Evolutionary conservation across 2,888 invertebrate genomes (phyloP).

Genomic region (Sinhomidia bicolor): DNA sequence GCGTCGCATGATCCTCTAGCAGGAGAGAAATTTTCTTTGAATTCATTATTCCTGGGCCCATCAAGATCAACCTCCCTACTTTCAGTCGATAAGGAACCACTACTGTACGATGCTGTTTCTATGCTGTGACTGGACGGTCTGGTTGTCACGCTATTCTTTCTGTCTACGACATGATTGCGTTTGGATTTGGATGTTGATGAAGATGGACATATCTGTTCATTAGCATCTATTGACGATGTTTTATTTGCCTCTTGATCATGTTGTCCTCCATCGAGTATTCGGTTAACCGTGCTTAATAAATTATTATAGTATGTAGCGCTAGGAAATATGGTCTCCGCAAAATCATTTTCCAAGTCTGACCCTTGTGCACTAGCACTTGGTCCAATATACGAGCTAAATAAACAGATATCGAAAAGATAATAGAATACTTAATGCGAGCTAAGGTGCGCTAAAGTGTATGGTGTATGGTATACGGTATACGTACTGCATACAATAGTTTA

Average conservation of each 20-base stretch:
- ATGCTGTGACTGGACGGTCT: not conserved
- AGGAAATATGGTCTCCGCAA: constrained; percentile 50
- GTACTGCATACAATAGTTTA: too few relatives aligned
- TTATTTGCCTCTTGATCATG: not conserved
- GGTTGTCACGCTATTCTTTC: not conserved
- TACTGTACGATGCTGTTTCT: constrained; percentile 28
- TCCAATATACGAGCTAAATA: constrained; percentile 53
- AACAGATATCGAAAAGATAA: too few relatives aligned
- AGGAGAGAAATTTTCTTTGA: constrained; percentile 9
- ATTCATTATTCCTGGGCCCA: not conserved
- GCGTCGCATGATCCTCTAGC: not conserved
- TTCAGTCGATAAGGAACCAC: not conserved
- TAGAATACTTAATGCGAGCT: too few relatives aligned
- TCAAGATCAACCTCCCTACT: not conserved
- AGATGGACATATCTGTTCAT: too few relatives aligned
- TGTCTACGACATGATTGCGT: not conserved
- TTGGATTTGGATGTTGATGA: not conserved
- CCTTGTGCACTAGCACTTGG: constrained; percentile 74
- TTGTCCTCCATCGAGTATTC: constrained; percentile 69
- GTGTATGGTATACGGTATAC: too few relatives aligned
- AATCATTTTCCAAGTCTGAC: constrained; percentile 67
- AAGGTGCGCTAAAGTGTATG: too few relatives aligned
- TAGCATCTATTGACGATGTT: too few relatives aligned
- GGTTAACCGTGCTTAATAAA: constrained; percentile 77
- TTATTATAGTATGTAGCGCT: constrained; percentile 76